phyloP scores from a whole-genome alignment of 2,797 vertebrate species.

The Apodemus agrarius region DNA sequence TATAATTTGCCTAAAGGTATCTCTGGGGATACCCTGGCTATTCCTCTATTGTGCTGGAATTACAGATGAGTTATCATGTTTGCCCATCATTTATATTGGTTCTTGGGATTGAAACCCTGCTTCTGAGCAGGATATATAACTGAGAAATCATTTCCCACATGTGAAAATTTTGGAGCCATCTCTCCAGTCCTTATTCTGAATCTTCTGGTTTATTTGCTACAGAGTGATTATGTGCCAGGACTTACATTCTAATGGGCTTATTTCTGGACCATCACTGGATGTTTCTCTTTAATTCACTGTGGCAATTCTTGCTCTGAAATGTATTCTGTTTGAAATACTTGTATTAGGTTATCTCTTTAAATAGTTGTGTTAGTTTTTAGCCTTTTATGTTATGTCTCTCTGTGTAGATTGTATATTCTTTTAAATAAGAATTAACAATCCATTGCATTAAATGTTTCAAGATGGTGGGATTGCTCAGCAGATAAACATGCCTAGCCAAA shows the following conservation, averaged over 20 bases:
- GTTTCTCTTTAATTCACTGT: background rate
- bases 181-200: no score
- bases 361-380: background rate
- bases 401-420: background rate
- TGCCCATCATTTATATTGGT: no score
- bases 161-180: background rate
- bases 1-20: no score
- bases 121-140: background rate
- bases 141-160: background rate
- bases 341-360: background rate
- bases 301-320: background rate
- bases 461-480: background rate
- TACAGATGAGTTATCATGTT: no score
- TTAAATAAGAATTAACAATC: no score
- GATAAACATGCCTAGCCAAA: background rate
- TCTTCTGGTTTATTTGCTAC: background rate
- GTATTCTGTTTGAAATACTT: background rate
- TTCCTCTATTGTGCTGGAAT: background rate
- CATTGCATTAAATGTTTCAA: background rate
- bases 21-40: no score
- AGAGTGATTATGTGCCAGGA: no score
- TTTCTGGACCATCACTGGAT: no score
- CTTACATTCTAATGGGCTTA: background rate
- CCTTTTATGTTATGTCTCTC: background rate
- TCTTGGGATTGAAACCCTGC: background rate